A percentile compares a stretch with the other conserved stretches of the same genome.
Conservation (phyloP, 2,888 invertebrate genomes). For the Hofmannophila pseudospretella region DNA sequence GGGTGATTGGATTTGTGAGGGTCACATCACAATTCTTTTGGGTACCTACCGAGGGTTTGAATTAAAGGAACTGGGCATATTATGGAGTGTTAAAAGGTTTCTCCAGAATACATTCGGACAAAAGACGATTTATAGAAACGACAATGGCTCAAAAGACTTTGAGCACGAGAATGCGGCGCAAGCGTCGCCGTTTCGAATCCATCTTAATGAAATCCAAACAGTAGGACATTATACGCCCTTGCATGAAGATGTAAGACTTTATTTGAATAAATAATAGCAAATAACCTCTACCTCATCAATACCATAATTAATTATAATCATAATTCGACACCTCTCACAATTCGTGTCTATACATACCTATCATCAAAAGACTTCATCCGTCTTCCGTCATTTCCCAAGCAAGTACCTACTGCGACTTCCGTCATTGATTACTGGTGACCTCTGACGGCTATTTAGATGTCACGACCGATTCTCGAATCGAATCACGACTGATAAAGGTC, state of each 20-base stretch:
- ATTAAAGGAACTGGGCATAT: no score
- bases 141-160: no score
- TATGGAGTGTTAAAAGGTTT: no score
- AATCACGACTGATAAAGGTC: constrained; percentile 68
- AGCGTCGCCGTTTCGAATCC: no score
- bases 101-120: no score
- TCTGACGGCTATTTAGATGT: constrained; percentile 67
- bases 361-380: constrained; percentile 43
- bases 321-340: constrained; percentile 7
- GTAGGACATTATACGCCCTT: background rate
- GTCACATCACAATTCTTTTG: no score
- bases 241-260: background rate
- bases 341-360: constrained; percentile 30
- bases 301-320: constrained; percentile 1
- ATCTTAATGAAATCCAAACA: no score
- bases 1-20: constrained; percentile 11
- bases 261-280: background rate
- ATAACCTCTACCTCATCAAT: background rate
- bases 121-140: no score
- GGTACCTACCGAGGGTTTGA: no score
- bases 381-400: constrained; percentile 50
- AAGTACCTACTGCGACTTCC: constrained; percentile 54
- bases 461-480: constrained; percentile 54
- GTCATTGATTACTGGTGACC: constrained; percentile 65
- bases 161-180: no score